A percentile compares a stretch with the other conserved stretches of the same genome.
phyloP scores from a whole-genome alignment of 2,888 invertebrate species.

The Epistrophella euchroma region DNA sequence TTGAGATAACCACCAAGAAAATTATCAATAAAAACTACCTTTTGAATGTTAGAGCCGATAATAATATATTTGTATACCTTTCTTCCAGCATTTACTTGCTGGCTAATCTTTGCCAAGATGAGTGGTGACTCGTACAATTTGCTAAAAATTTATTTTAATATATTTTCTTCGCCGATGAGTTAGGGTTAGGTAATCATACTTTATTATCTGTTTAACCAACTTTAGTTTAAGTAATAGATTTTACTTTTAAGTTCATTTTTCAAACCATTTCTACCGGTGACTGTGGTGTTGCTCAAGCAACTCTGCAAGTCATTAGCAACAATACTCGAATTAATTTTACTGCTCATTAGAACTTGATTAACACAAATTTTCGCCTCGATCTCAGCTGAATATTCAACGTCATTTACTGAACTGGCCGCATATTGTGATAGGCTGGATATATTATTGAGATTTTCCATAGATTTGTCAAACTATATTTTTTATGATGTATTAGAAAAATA shows the following conservation, averaged over 20 bases:
- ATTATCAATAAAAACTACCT: too few species aligned
- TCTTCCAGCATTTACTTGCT: too few species aligned
- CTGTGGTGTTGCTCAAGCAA: constrained; percentile 13
- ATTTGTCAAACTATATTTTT: constrained; percentile 13
- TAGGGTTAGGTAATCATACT: too few species aligned
- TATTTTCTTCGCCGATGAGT: too few species aligned
- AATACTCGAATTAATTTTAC: constrained; percentile 12
- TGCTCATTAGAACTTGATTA: neutral
- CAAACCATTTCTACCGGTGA: neutral
- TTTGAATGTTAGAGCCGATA: too few species aligned
- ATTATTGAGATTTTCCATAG: constrained; percentile 21
- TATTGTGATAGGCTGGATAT: constrained; percentile 14
- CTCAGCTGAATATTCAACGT: constrained; percentile 8
- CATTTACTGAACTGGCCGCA: neutral
- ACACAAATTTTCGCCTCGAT: constrained; percentile 1
- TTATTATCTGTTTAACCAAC: too few species aligned
- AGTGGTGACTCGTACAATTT: too few species aligned
- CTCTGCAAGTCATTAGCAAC: constrained; percentile 15
- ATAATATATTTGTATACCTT: too few species aligned
- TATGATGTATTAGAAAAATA: neutral
- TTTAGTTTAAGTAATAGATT: neutral
- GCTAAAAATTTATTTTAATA: too few species aligned
- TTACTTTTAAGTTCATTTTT: constrained; percentile 4
- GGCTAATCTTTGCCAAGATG: too few species aligned
- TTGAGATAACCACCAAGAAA: too few species aligned